Evolutionary conservation across 2,888 invertebrate genomes (phyloP).

Genomic region (Strigamia crassipes): DNA sequence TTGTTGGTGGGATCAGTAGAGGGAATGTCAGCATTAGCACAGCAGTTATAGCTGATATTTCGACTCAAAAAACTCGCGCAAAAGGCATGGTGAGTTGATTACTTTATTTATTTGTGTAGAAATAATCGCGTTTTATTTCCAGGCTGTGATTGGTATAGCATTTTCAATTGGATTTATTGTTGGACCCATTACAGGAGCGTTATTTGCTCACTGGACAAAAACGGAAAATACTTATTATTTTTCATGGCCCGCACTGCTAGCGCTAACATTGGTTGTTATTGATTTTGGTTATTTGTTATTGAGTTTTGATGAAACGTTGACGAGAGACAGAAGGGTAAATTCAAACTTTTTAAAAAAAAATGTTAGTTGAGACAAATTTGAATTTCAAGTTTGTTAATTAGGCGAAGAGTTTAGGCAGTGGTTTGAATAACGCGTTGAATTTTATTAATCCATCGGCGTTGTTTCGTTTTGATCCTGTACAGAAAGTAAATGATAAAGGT

Average conservation of each 20-base stretch:
- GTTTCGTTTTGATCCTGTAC: slow-evolving; percentile 71
- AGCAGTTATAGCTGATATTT: slow-evolving; percentile 92
- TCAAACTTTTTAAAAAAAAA: background rate
- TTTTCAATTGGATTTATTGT: slow-evolving; percentile 97
- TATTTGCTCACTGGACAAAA: slow-evolving; percentile 73
- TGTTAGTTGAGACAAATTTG: background rate
- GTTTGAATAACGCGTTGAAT: slow-evolving; percentile 69
- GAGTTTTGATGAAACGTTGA: slow-evolving; percentile 82
- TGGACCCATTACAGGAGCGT: slow-evolving; percentile 92
- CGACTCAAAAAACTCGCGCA: slow-evolving; percentile 79
- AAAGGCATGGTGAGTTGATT: slow-evolving; percentile 80
- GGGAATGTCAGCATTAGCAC: slow-evolving; percentile 94
- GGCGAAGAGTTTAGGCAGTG: slow-evolving; percentile 69
- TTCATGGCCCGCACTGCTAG: slow-evolving; percentile 77
- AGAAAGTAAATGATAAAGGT: slow-evolving; percentile 65
- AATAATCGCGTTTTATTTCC: slow-evolving; percentile 56
- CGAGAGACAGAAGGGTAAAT: slow-evolving; percentile 65
- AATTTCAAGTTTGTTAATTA: slow-evolving; percentile 49
- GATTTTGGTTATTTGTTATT: slow-evolving; percentile 76
- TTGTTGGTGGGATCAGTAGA: slow-evolving; percentile 93
- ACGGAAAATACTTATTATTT: slow-evolving; percentile 73
- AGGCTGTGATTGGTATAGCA: slow-evolving; percentile 96
- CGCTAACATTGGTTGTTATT: slow-evolving; percentile 72
- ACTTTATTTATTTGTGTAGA: background rate
- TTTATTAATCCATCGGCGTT: slow-evolving; percentile 68